These are phyloP conservation scores for Clarias gariepinus DNA, from an alignment of 2,113 vertebrate species.

Conservation along the genomic window DNA sequence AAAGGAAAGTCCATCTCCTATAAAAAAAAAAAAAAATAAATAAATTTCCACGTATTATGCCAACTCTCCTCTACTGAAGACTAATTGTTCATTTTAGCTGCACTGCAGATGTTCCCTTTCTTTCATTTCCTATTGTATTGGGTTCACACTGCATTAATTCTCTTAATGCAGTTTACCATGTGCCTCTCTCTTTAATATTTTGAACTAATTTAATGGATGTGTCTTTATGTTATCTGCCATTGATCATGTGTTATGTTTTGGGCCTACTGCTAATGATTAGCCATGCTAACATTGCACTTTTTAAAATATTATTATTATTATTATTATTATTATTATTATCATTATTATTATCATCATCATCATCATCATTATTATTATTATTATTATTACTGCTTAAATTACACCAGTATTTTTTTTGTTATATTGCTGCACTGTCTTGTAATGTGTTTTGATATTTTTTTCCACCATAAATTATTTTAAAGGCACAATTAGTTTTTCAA, in stretches of 20 bases:
- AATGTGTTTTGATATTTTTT: no score
- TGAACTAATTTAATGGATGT: neutral
- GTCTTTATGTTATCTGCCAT: neutral
- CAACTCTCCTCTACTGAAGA: neutral
- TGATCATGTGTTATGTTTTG: neutral
- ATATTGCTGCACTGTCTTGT: no score
- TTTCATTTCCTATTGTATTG: slow-evolving; percentile 9
- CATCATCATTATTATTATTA: no score
- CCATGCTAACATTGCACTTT: neutral
- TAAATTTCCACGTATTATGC: neutral
- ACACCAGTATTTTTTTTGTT: no score
- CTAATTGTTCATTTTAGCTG: slow-evolving; percentile 10
- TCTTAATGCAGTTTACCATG: neutral
- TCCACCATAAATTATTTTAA: neutral
- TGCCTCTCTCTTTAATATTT: neutral
- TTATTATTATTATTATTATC: no score
- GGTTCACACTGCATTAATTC: neutral
- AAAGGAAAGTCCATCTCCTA: neutral
- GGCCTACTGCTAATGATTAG: neutral
- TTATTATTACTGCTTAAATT: no score
- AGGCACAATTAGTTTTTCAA: neutral
- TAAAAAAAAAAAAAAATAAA: slow-evolving; percentile 30
- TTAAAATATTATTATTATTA: no score
- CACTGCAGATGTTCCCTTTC: slow-evolving; percentile 13
- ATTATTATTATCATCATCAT: no score